A percentile compares a stretch with the other conserved stretches of the same genome.
These are phyloP conservation scores for Himalopsyche japonica DNA, from an alignment of 2,888 invertebrate genomes.

Conservation along the genomic window DNA sequence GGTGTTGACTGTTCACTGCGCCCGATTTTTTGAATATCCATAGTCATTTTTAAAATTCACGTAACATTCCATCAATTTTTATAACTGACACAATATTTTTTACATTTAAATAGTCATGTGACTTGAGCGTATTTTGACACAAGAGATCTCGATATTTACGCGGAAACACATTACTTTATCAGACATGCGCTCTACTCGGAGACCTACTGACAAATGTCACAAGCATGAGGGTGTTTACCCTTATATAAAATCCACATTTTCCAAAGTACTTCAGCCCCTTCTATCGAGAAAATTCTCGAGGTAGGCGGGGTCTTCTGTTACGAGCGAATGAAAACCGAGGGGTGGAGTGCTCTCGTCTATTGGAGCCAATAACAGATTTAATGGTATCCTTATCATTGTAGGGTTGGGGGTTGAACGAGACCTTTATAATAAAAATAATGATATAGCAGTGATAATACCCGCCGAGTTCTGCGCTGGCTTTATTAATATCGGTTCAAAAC, in stretches of 20 bases:
- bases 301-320: conserved; percentile 49
- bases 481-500: conserved; percentile 26
- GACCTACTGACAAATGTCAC: conserved; percentile 41
- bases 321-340: conserved; percentile 50
- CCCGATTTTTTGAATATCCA: conserved; percentile 67
- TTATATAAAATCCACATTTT: conserved; percentile 58
- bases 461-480: conserved; percentile 20
- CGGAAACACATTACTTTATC: not conserved
- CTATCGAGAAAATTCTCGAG: conserved; percentile 45
- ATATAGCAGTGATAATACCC: conserved; percentile 32
- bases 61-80: not conserved
- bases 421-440: conserved; percentile 30
- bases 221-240: conserved; percentile 56
- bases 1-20: conserved; percentile 57
- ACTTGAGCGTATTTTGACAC: not conserved
- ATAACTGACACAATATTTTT: not conserved
- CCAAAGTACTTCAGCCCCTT: conserved; percentile 51
- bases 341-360: conserved; percentile 52
- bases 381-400: conserved; percentile 37
- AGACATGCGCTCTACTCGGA: conserved; percentile 25
- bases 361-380: conserved; percentile 49
- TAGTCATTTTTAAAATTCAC: conserved; percentile 58
- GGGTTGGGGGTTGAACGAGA: conserved; percentile 44
- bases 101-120: not conserved
- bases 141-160: not conserved